Base-by-base conservation (phyloP, 1,140 invertebrate genomes). In the Vanessa tameamea region DNA sequence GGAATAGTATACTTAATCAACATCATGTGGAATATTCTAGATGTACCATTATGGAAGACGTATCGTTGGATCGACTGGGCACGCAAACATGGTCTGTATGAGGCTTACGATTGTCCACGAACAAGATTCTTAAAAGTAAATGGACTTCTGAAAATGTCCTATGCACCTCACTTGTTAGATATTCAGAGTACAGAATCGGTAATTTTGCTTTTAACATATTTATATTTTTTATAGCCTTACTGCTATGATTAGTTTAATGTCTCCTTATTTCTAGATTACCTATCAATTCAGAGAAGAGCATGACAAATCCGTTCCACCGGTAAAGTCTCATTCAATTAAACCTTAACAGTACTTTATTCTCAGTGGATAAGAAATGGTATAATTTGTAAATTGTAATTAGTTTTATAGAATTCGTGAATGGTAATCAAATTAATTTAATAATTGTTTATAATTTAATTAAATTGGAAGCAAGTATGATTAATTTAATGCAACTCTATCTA, bases 11-110 rank as follows among this genome's bases (percentile, higher is more conserved):
- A 3, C 26, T 31, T 31, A 31, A 31, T 20, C 20, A 20, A 20
- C 20, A 31, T 31, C 1, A 4, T 65, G 20, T 26, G 48, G 63
- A 68, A 64, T 57, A 48, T 82, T 76, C 20, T 73, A 92, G 90
- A 90, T n/a, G 83, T 92, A 0, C 74, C 87, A 2, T 61, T 79
- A 16, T 92, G 90, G 90, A 92, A 92, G 50, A 78, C 84, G 5
- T 87, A 87, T 65, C 83, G 90, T 0, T 92, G 90, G 90, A 78
- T 92, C 0, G 86, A 90, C 64, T 92, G 90, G 90, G 89, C 89
- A 5, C 80, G 82, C 0, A 50, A 51, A 0, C 89, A 90, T 20
- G 90, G 90, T 0, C 63, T 92, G 13, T 92, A 90, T 61, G 88
- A 87, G 20, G 86, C 80, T 0, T 91, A 86, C 73, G 89, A 87